Base-by-base conservation (phyloP, 2,888 invertebrate genomes). In the Drepanosiphum platanoidis region DNA sequence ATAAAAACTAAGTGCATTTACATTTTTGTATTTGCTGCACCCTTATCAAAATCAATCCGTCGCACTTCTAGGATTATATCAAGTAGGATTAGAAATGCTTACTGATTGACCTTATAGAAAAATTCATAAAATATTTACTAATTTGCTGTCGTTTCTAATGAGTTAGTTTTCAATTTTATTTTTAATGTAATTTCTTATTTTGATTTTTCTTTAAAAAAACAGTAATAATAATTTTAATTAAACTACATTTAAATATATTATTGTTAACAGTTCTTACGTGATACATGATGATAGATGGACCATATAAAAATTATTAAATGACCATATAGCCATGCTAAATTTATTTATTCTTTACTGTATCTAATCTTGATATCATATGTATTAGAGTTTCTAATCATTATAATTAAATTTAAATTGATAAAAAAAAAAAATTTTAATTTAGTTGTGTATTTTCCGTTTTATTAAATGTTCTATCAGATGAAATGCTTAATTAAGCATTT, bases 21-120 rank as follows among this genome's bases (percentile, higher is more conserved):
- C 39, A 77, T 52, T 68, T 66, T 68, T 58, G 39, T 84, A 77
- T 68, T 84, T 84, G 84, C 64, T 39, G 68, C 77, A 84, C 77
- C 84, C 84, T 84, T 84, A 84, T 84, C 84, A 84, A 84, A 75
- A 66, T 84, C 74, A 75, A 84, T 84, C 84, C 84, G 84, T 84
- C 84, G 58, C 77, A 84, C 70, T 84, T 70, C 13, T 83, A 83
- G 46, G 22, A 11, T 39, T 68, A 80, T 68, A 4, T 80, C 22
- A 39, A 68, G 18, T 79, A 80, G n/a, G 36, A 58, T 68, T 75
- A 68, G 52, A 70, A 58, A 58, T 71, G 52, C 58, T 84, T 39
- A 58, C 52, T 58, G 13, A 36, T 74, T 72, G 27, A 46, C 8
- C n/a, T 46, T 34, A 46, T 74, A 34, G 30, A 75, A 52, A 66